phyloP scores from a whole-genome alignment of 2,797 vertebrate species.

The Anas flavirostris region DNA sequence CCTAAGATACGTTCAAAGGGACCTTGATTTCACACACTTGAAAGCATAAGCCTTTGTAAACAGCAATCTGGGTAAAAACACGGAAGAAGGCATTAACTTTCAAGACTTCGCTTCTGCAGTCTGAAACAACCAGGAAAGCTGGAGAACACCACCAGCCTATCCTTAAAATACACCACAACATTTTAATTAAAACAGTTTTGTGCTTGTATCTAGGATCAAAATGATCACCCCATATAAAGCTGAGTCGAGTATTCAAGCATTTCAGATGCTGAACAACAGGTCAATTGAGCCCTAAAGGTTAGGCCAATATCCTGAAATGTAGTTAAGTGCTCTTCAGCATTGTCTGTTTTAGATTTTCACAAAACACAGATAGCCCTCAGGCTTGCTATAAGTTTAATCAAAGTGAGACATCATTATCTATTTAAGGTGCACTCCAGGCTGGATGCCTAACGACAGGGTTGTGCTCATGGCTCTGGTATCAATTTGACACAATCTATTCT shows the following conservation, averaged over 20 bases:
- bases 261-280: constrained; percentile 33
- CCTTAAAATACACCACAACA: constrained; percentile 23
- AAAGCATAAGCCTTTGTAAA: background rate
- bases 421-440: background rate
- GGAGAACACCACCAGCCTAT: background rate
- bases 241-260: constrained; percentile 33
- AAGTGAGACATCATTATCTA: background rate
- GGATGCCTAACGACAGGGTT: background rate
- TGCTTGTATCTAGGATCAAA: constrained; percentile 40
- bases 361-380: constrained; percentile 35
- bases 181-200: constrained; percentile 51
- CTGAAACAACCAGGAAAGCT: background rate
- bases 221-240: constrained; percentile 12
- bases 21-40: background rate
- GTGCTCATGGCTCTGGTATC: background rate
- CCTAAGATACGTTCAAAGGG: constrained; percentile 17
- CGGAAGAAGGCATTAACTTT: constrained; percentile 13
- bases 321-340: no score
- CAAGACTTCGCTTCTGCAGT: background rate
- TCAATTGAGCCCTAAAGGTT: constrained; percentile 55
- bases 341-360: background rate
- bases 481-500: background rate
- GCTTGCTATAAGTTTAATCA: constrained; percentile 26
- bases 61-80: constrained; percentile 3
- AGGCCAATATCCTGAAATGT: background rate